Evolutionary conservation across 2,797 vertebrate species (phyloP), one percentile per base, ranked within the genome.

Genomic region (Mormyrus proboscirostris): DNA sequence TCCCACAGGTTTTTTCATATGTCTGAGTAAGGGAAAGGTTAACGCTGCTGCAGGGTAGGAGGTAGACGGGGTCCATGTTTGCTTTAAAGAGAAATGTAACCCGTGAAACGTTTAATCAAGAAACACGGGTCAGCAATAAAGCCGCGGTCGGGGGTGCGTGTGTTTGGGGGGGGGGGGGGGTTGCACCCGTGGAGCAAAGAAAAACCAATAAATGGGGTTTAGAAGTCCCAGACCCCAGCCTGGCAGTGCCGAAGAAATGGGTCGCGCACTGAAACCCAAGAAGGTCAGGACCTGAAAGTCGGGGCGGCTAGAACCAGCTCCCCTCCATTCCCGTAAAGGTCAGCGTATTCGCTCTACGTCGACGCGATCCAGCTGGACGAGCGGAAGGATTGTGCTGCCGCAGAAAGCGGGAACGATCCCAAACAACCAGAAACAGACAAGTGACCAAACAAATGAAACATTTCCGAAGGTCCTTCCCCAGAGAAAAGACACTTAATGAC

Each of bases 271-370:
- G 94, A 89, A 96, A 95, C 95, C 95, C 95, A 95, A 95, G 95
- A 96, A 96, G 96, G 95, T 96, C 95, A 95, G 95, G 95, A 96
- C 96, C 96, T 96, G 96, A 95, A 95, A 95, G 95, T 94, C 94
- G 93, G 94, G 94, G 92, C 93, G 92, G 91, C 92, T 92, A 93
- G 96, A 95, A 95, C 94, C 92, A 93, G 94, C 94, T 91, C 94
- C 94, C 91, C 94, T 94, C 86, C 1, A 95, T 95, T 95, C 92
- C 90, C 94, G 94, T 96, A 97, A 97, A 97, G 96, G 96, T 96
- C 96, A 96, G 92, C 0, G 73, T 93, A 92, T 96, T 96, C 95
- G 94, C 94, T 76, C 12, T 95, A 95, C 95, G 92, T 25, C 91
- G 90, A 91, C 91, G 79, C 94, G 90, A 89, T 93, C 94, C 95